A percentile compares a stretch with the other conserved stretches of the same genome.
Evolutionary conservation across 2,888 invertebrate genomes (phyloP).

Genomic region (Caenorhabditis afra): DNA sequence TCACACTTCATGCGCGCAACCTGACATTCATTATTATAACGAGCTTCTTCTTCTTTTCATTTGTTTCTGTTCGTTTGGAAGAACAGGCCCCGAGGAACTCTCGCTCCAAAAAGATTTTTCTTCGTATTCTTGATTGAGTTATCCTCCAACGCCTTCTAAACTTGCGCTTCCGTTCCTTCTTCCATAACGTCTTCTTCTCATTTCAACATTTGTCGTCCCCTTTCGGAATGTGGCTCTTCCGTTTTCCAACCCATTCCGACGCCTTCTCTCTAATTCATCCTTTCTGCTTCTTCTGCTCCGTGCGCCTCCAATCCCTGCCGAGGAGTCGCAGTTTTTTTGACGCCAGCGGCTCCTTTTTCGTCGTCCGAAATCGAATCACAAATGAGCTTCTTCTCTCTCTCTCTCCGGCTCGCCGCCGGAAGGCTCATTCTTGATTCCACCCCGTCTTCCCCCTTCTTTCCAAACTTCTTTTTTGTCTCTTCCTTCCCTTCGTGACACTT

Average conservation of each 20-base stretch:
- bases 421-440: slow-evolving; percentile 53
- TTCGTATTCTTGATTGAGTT: slow-evolving; percentile 34
- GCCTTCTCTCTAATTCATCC: slow-evolving; percentile 13
- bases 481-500: slow-evolving; percentile 16
- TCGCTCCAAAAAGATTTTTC: slow-evolving; percentile 6
- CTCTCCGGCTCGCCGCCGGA: no score
- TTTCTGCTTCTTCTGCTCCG: slow-evolving; percentile 13
- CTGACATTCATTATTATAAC: slow-evolving; percentile 30
- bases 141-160: slow-evolving; percentile 23
- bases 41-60: background rate
- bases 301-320: slow-evolving; percentile 12
- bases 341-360: slow-evolving; percentile 6
- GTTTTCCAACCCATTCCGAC: slow-evolving; percentile 1
- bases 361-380: slow-evolving; percentile 57
- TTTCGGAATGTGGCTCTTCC: slow-evolving; percentile 15
- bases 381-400: slow-evolving; percentile 46
- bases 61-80: no score
- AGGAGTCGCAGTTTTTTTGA: slow-evolving; percentile 19
- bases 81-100: no score
- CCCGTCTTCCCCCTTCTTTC: slow-evolving; percentile 18
- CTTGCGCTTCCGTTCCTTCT: slow-evolving; percentile 22
- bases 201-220: no score
- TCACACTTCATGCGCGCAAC: slow-evolving; percentile 35
- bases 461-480: slow-evolving; percentile 30
- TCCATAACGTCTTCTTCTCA: slow-evolving; percentile 2